Conservation (phyloP, 92 coral and sea anemone genomes). For the Zoanthus gigantus region DNA sequence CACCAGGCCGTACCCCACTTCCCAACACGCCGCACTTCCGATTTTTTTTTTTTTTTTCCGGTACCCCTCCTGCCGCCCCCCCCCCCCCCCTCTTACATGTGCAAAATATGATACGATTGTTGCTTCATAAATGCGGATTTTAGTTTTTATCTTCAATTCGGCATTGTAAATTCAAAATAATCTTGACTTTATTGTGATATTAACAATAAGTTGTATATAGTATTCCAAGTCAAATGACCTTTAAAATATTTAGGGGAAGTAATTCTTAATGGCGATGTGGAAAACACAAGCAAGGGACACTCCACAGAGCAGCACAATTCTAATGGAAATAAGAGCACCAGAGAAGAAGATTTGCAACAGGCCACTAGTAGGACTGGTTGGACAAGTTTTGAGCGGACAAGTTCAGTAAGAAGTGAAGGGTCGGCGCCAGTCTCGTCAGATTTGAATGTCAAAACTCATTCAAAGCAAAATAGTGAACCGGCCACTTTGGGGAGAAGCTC, state of each 20-base stretch:
- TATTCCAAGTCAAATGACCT: not conserved
- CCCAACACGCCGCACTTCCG: too few species aligned
- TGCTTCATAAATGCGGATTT: too few species aligned
- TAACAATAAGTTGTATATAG: too few species aligned
- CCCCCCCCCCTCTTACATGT: too few species aligned
- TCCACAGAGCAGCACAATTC: not conserved
- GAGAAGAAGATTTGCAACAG: not conserved
- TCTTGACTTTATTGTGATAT: too few species aligned
- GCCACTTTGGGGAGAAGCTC: conserved; percentile 28
- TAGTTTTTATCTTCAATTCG: too few species aligned
- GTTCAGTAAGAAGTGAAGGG: conserved; percentile 65
- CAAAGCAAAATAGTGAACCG: conserved; percentile 38
- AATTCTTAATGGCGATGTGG: conserved; percentile 33
- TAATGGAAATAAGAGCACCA: not conserved
- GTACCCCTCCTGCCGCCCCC: too few species aligned
- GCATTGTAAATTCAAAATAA: too few species aligned
- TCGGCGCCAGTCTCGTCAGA: not conserved
- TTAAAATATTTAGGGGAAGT: not conserved
- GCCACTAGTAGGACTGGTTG: not conserved
- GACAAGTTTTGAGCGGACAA: conserved; percentile 58
- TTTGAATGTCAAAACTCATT: not conserved
- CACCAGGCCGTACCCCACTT: too few species aligned
- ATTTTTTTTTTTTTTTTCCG: too few species aligned
- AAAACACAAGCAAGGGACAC: not conserved
- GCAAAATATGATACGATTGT: too few species aligned